These are phyloP conservation scores for Holcopasites calliopsidis DNA, from an alignment of 1,140 invertebrate genomes.

Conservation along the genomic window DNA sequence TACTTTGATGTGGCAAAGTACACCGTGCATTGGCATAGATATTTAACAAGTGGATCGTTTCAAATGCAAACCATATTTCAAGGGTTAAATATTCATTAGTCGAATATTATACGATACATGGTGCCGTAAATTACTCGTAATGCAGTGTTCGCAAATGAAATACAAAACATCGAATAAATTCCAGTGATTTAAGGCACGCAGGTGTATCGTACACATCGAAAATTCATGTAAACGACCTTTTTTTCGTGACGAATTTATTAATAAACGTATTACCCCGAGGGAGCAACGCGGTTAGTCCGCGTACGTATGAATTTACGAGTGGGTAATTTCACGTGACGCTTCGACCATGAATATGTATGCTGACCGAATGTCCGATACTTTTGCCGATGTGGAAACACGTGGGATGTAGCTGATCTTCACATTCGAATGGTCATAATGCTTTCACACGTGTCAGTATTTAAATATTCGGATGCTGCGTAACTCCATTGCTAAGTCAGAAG, in stretches of 20 bases:
- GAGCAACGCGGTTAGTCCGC: neutral
- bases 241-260: constrained; percentile 5
- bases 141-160: neutral
- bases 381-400: neutral
- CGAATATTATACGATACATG: neutral
- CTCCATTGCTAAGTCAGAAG: too few relatives aligned
- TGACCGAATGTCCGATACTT: neutral
- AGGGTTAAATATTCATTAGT: neutral
- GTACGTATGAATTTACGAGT: neutral
- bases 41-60: too few relatives aligned
- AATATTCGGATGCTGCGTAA: too few relatives aligned
- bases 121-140: too few relatives aligned
- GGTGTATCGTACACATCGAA: neutral
- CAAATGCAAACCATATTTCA: too few relatives aligned
- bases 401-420: neutral
- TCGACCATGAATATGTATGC: neutral
- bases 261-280: neutral
- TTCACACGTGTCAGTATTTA: too few relatives aligned
- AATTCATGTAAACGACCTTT: neutral
- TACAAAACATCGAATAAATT: neutral
- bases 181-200: neutral
- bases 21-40: too few relatives aligned
- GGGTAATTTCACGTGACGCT: neutral
- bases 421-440: neutral
- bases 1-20: too few relatives aligned